A percentile compares a stretch with the other conserved stretches of the same genome.
phyloP scores from a whole-genome alignment of 53 echinoderm and acorn worm genomes.

The Mesocentrotus franciscanus region DNA sequence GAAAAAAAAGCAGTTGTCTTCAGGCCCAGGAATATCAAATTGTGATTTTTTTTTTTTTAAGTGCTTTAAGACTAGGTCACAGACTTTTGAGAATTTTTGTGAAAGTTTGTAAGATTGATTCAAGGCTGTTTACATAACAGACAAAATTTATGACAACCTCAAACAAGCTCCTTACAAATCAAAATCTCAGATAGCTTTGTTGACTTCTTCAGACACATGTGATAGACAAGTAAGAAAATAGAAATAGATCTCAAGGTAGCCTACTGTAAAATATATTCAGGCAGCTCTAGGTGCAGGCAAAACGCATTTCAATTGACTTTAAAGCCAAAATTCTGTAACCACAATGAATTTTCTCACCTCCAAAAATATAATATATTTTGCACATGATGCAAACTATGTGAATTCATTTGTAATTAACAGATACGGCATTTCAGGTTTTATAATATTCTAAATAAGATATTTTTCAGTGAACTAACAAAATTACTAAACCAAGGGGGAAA shows the following conservation, averaged over 20 bases:
- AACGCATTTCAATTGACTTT: neutral
- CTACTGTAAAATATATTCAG: neutral
- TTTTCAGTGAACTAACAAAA: neutral
- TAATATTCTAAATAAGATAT: neutral
- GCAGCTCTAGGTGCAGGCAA: neutral
- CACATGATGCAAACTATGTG: neutral
- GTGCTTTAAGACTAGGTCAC: neutral
- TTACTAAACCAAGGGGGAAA: neutral
- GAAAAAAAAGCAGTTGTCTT: too few species aligned
- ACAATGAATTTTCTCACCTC: neutral
- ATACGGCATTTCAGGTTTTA: neutral
- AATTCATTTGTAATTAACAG: neutral
- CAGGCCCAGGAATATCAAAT: too few species aligned
- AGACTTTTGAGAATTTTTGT: neutral
- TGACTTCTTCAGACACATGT: neutral
- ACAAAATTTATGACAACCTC: slow-evolving; percentile 11
- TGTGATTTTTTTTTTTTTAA: too few species aligned
- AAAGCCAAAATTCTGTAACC: neutral
- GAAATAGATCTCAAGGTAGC: neutral
- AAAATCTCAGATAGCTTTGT: neutral
- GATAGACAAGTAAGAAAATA: neutral
- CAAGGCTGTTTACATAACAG: neutral
- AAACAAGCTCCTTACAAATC: slow-evolving; percentile 35
- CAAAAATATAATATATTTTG: neutral
- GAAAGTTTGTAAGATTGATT: slow-evolving; percentile 16